phyloP scores from a whole-genome alignment of 2,113 vertebrate genomes.

The Thunnus maccoyii region DNA sequence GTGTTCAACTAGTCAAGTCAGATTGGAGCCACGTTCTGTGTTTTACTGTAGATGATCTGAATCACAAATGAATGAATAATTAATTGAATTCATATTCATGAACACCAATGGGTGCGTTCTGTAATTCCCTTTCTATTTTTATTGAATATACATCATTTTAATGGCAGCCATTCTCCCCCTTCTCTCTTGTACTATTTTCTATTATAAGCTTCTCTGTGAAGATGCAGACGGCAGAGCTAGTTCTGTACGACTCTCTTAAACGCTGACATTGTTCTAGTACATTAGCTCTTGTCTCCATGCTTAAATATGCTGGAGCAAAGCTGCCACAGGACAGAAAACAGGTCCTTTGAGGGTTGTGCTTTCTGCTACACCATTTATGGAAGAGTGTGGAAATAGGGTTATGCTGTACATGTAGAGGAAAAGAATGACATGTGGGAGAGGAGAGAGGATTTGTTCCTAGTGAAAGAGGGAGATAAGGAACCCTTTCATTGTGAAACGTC shows the following conservation, averaged over 20 bases:
- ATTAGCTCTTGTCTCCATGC: slow-evolving; percentile 38
- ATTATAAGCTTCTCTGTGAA: neutral
- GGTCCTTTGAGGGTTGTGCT: slow-evolving; percentile 28
- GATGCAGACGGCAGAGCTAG: neutral
- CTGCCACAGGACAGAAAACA: slow-evolving; percentile 40
- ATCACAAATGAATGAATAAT: slow-evolving; percentile 25
- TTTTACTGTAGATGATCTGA: neutral
- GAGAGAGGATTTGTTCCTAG: slow-evolving; percentile 50
- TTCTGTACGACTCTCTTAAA: slow-evolving; percentile 9
- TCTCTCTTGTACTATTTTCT: neutral
- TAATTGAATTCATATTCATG: neutral
- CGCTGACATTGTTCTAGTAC: slow-evolving; percentile 46
- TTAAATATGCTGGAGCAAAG: slow-evolving; percentile 51
- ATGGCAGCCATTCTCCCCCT: neutral
- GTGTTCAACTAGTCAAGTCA: neutral
- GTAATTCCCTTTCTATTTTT: neutral
- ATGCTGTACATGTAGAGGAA: slow-evolving; percentile 9
- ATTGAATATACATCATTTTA: neutral
- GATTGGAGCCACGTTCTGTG: neutral
- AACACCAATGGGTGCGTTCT: neutral
- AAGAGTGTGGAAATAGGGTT: slow-evolving; percentile 52
- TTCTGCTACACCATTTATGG: neutral
- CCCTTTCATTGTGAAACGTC: slow-evolving; percentile 56
- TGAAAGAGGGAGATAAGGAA: slow-evolving; percentile 63
- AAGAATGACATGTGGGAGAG: slow-evolving; percentile 28